A percentile compares a stretch with the other conserved stretches of the same genome.
phyloP scores from a whole-genome alignment of 2,888 invertebrate species.

The Zhengitettix transpicula region DNA sequence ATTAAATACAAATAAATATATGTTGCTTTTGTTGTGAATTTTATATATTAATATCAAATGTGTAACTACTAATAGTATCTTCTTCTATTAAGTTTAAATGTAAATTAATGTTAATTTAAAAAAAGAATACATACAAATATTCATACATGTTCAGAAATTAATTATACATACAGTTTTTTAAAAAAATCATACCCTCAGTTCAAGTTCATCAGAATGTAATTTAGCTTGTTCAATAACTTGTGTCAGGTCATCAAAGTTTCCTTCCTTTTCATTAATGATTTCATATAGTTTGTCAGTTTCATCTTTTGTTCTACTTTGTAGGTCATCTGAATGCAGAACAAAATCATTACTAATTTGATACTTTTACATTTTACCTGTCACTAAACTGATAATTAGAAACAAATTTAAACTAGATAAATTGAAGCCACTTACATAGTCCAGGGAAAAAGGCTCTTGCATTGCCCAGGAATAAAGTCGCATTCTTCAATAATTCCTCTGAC shows the following conservation, averaged over 20 bases:
- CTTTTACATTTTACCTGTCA: constrained; percentile 4
- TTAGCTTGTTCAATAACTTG: constrained; percentile 8
- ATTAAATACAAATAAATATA: too few species aligned
- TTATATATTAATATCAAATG: too few species aligned
- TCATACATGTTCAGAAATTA: background rate
- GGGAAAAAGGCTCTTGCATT: constrained; percentile 22
- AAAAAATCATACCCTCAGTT: constrained; percentile 6
- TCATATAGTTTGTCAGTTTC: background rate
- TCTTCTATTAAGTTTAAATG: too few species aligned
- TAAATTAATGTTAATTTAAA: too few species aligned
- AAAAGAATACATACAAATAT: background rate
- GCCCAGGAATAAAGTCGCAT: constrained; percentile 32
- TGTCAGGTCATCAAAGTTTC: background rate
- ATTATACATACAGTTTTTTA: background rate
- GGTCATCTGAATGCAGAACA: too few species aligned
- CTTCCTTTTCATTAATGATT: background rate
- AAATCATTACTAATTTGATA: background rate
- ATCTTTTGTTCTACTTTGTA: too few species aligned
- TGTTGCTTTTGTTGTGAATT: too few species aligned
- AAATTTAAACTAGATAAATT: background rate
- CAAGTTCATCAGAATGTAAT: constrained; percentile 9
- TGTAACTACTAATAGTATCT: too few species aligned
- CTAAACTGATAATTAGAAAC: too few species aligned
- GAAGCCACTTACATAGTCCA: constrained; percentile 21
- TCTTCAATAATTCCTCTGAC: constrained; percentile 31